Percentiles rank a stretch among this genome's conserved stretches.
Evolutionary conservation across 2,888 invertebrate genomes (phyloP).

Genomic region (Cyclophora albipunctata): DNA sequence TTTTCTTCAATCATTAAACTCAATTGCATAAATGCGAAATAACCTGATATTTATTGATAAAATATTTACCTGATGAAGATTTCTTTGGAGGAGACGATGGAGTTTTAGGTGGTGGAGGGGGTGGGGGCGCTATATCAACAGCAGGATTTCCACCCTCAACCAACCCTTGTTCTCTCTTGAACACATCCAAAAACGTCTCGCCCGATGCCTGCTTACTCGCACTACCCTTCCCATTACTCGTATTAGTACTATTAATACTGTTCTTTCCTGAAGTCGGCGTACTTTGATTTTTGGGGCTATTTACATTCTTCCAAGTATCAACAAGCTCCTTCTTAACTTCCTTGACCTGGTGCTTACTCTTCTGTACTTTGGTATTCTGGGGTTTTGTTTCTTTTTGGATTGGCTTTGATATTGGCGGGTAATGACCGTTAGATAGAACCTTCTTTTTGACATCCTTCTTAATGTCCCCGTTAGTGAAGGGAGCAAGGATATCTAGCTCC

Average conservation of each 20-base stretch:
- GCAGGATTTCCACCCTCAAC: slow-evolving; percentile 34
- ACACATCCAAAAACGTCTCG: slow-evolving; percentile 68
- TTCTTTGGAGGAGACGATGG: slow-evolving; percentile 45
- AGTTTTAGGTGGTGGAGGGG: slow-evolving; percentile 27
- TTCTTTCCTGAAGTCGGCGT: slow-evolving; percentile 35
- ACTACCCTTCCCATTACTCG: slow-evolving; percentile 35
- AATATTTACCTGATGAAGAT: slow-evolving; percentile 36
- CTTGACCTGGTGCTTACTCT: slow-evolving; percentile 42
- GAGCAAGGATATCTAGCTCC: slow-evolving; percentile 44
- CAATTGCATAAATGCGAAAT: no score
- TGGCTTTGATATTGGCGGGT: slow-evolving; percentile 26
- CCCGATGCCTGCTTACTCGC: slow-evolving; percentile 31
- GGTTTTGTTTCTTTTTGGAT: slow-evolving; percentile 38
- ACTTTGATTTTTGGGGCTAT: slow-evolving; percentile 41
- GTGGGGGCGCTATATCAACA: slow-evolving; percentile 28
- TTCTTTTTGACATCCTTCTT: slow-evolving; percentile 44
- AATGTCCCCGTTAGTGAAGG: slow-evolving; percentile 51
- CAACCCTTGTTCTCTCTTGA: slow-evolving; percentile 63
- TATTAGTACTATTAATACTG: slow-evolving; percentile 59
- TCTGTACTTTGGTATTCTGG: slow-evolving; percentile 51
- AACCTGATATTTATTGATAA: no score
- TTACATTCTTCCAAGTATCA: slow-evolving; percentile 37
- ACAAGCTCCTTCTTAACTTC: slow-evolving; percentile 35
- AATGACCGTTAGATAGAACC: slow-evolving; percentile 54
- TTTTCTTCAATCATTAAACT: no score